Conservation (phyloP, 1,140 invertebrate species). For the Drosophila asahinai region DNA sequence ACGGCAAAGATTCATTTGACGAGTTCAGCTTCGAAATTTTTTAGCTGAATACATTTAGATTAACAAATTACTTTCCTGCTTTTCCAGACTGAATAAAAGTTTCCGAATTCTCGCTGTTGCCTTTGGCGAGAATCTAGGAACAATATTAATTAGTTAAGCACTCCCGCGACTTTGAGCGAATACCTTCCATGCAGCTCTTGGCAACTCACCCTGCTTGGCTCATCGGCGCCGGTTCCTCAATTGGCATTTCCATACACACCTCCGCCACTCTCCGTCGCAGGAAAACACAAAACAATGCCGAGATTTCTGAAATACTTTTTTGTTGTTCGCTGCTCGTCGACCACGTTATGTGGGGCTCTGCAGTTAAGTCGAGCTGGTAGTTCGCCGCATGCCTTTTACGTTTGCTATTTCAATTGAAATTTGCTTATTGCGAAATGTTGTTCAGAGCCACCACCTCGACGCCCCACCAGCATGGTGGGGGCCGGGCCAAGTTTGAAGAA, state of each 20-base stretch:
- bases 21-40: background rate
- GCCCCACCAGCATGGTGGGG: background rate
- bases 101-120: background rate
- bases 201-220: background rate
- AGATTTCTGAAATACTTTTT: conserved; percentile 64
- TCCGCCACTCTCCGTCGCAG: background rate
- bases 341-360: conserved; percentile 16
- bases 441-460: conserved; percentile 13
- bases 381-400: conserved; percentile 51
- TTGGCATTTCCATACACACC: conserved; percentile 16
- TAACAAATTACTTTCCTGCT: background rate
- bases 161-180: conserved; percentile 11
- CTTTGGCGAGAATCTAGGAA: background rate
- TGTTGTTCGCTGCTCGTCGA: conserved; percentile 11
- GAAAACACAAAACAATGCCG: conserved; percentile 45
- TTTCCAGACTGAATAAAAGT: background rate
- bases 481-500: conserved; percentile 50
- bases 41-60: background rate
- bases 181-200: conserved; percentile 4
- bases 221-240: background rate
- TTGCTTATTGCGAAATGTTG: conserved; percentile 74
- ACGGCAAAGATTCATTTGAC: no score
- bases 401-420: conserved; percentile 78
- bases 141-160: conserved; percentile 19
- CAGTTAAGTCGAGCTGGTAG: conserved; percentile 2